Evolutionary conservation across 2,888 invertebrate genomes (phyloP).

Genomic region (Acrocera orbiculus): DNA sequence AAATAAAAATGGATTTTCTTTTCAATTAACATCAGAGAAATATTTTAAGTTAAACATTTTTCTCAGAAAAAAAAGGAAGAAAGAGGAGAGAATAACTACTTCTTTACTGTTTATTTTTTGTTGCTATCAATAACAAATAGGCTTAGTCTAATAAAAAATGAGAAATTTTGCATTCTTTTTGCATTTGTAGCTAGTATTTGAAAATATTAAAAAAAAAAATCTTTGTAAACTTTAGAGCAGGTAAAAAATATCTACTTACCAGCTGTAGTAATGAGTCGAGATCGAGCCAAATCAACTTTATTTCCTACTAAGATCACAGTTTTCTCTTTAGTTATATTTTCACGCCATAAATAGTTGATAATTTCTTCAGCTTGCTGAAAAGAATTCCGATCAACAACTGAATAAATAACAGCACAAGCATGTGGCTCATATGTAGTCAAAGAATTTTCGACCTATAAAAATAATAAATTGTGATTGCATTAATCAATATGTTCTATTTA

Average conservation of each 20-base stretch:
- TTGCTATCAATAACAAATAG: too few relatives aligned
- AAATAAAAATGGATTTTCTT: background rate
- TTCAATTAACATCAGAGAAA: slow-evolving; percentile 1
- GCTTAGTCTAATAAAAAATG: too few relatives aligned
- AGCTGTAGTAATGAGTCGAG: slow-evolving; percentile 62
- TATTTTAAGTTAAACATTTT: slow-evolving; percentile 3
- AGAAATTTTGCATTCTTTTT: background rate
- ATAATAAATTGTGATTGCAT: too few relatives aligned
- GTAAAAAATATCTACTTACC: slow-evolving; percentile 39
- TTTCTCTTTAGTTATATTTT: slow-evolving; percentile 64
- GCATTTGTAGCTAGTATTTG: background rate
- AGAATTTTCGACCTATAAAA: slow-evolving; percentile 74
- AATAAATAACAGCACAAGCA: slow-evolving; percentile 82
- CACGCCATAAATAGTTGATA: slow-evolving; percentile 68
- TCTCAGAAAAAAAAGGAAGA: too few relatives aligned
- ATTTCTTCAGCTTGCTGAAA: slow-evolving; percentile 72
- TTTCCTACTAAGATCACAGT: slow-evolving; percentile 85
- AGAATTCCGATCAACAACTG: slow-evolving; percentile 67
- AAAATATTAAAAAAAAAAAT: too few relatives aligned
- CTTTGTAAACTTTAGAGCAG: background rate
- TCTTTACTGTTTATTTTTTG: too few relatives aligned
- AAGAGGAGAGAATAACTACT: too few relatives aligned
- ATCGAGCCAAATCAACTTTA: slow-evolving; percentile 80
- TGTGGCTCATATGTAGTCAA: slow-evolving; percentile 81
- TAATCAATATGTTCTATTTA: too few relatives aligned